Evolutionary conservation across 2,113 vertebrate species (phyloP).

Genomic region (Cathartes aura): DNA sequence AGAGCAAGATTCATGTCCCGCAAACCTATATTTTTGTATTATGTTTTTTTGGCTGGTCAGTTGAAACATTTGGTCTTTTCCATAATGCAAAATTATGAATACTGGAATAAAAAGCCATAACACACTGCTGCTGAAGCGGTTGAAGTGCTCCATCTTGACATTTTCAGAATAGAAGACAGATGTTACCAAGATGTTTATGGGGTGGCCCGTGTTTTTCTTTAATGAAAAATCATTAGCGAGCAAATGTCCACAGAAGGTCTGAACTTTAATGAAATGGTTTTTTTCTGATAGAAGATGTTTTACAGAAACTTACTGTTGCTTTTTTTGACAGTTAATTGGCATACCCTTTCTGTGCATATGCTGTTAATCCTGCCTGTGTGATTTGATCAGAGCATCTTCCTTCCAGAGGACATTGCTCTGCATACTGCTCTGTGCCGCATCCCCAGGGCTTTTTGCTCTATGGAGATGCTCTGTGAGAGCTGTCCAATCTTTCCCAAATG

Average conservation of each 20-base stretch:
- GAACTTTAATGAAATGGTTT: not conserved
- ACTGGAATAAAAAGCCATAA: not conserved
- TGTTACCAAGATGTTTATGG: not conserved
- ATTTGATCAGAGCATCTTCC: not conserved
- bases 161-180: conserved; percentile 30
- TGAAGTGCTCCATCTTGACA: conserved; percentile 18
- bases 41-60: not conserved
- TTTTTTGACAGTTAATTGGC: not conserved
- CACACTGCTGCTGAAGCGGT: not conserved
- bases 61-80: conserved; percentile 8
- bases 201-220: not conserved
- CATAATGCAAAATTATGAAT: not conserved
- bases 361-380: not conserved
- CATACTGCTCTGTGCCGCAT: not conserved
- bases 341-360: not conserved
- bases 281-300: not conserved
- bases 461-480: not conserved
- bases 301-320: not conserved
- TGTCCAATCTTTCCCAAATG: not conserved
- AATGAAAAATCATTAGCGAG: conserved; percentile 12
- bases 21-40: not conserved
- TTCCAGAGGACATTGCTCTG: not conserved
- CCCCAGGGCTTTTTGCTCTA: not conserved
- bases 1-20: not conserved
- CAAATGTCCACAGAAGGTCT: not conserved